These are phyloP conservation scores for Drosophila malerkotliana DNA, from an alignment of 1,140 invertebrate genomes.

Conservation along the genomic window DNA sequence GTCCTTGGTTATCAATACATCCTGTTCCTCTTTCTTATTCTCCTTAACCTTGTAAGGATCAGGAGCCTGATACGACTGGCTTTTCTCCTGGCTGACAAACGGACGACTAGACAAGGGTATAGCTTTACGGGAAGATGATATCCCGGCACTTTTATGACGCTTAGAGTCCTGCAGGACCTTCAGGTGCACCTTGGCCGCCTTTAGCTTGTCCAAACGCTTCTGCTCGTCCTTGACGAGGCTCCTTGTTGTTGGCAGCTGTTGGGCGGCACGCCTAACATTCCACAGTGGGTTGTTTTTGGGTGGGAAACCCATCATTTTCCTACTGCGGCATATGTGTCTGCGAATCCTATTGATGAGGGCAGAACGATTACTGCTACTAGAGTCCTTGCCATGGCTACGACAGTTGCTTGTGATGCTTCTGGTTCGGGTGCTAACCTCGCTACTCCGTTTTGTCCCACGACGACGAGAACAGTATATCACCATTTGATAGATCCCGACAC, in stretches of 20 bases:
- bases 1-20: background rate
- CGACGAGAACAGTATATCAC: background rate
- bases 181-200: constrained; percentile 9
- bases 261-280: background rate
- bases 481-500: background rate
- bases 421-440: background rate
- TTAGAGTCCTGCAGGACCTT: background rate
- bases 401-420: background rate
- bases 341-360: background rate
- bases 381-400: background rate
- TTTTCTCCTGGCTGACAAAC: background rate
- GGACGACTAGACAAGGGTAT: background rate
- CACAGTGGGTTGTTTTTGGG: background rate
- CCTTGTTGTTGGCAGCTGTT: background rate
- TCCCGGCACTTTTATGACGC: background rate
- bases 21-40: too few relatives aligned
- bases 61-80: background rate
- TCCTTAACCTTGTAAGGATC: background rate
- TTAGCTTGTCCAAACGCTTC: constrained; percentile 13
- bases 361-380: background rate
- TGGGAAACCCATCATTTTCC: background rate
- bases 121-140: background rate
- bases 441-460: background rate
- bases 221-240: constrained; percentile 19
- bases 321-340: background rate